Base-by-base conservation (phyloP, 2,113 vertebrate species). In the Nematolebias whitei region DNA sequence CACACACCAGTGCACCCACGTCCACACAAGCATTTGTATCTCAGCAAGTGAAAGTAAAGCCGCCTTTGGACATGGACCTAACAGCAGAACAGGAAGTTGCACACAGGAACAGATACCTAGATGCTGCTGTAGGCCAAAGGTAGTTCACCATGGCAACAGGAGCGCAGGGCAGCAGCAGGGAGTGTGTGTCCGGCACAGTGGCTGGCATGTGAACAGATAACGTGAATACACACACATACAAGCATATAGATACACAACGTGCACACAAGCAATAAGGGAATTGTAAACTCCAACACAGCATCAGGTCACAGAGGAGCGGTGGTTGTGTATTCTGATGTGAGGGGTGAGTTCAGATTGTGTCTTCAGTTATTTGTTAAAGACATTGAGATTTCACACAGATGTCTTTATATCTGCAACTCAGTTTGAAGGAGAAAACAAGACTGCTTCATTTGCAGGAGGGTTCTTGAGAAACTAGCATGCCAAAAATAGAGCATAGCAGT, bases 141-240 rank as follows among this genome's bases (percentile, higher is more conserved):
- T 71, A 86, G 68, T 88, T 90, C 77, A 85, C 87, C 89, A 90
- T 89, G 89, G 89, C 89, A 90, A 90, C 89, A 83, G 71, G 78
- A 83, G 75, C 78, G 73, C 50, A 48, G 83, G 85, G 79, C 76
- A 83, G 75, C 66, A 68, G 76, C 74, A 76, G 76, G 66, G 57
- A 65, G 78, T 50, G 53, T 68, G 53, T 51, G 47, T 52, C 75
- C 68, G 82, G 82, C 76, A 88, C 82, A 89, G n/a, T n/a, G n/a
- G n/a, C n/a, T n/a, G 86, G 86, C 87, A 85, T 79, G 70, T 61
- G 79, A 78, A 65, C 67, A 51, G 80, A 87, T 85, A 85, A 71
- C 72, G 16, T 19, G 16, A 12, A 57, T n/a, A 32, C 12, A 45
- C 2, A 56, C 44, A 54, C 23, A 40, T 16, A 29, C 15, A 44